Percentiles rank a stretch among this genome's conserved stretches.
phyloP scores from a whole-genome alignment of 2,888 invertebrate species.

The Drosophila peninsularis region DNA sequence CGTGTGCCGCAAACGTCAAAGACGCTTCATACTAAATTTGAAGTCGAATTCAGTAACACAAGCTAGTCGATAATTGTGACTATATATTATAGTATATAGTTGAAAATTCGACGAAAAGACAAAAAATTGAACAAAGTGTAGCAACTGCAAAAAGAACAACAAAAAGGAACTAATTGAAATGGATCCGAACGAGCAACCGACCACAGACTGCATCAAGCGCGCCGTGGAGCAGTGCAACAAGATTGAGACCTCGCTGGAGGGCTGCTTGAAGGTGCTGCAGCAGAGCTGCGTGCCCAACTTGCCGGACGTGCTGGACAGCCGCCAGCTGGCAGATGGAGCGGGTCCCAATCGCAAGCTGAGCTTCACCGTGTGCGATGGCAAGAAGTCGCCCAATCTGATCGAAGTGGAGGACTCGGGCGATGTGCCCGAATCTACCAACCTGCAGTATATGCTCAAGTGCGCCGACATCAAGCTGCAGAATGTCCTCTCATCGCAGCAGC shows the following conservation, averaged over 20 bases:
- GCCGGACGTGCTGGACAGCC: neutral
- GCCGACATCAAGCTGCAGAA: constrained; percentile 17
- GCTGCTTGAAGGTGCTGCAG: constrained; percentile 20
- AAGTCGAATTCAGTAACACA: neutral
- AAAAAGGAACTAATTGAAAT: neutral
- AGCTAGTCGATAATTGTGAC: neutral
- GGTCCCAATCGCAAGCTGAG: constrained; percentile 23
- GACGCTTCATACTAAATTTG: neutral
- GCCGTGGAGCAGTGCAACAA: constrained; percentile 30
- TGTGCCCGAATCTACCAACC: neutral
- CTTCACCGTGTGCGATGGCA: constrained; percentile 29
- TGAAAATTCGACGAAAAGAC: neutral
- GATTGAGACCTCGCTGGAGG: constrained; percentile 25
- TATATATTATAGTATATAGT: neutral
- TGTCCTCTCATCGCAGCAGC: constrained; percentile 38
- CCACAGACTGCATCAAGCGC: neutral
- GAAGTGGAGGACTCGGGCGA: neutral
- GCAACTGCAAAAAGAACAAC: neutral
- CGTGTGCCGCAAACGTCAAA: neutral
- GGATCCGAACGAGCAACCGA: neutral
- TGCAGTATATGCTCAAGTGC: neutral
- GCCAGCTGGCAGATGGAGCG: neutral
- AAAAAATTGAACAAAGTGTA: constrained; percentile 7
- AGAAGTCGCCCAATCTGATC: constrained; percentile 19
- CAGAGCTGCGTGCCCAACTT: constrained; percentile 6